phyloP scores from a whole-genome alignment of 2,888 invertebrate genomes.

The Tyria jacobaeae region DNA sequence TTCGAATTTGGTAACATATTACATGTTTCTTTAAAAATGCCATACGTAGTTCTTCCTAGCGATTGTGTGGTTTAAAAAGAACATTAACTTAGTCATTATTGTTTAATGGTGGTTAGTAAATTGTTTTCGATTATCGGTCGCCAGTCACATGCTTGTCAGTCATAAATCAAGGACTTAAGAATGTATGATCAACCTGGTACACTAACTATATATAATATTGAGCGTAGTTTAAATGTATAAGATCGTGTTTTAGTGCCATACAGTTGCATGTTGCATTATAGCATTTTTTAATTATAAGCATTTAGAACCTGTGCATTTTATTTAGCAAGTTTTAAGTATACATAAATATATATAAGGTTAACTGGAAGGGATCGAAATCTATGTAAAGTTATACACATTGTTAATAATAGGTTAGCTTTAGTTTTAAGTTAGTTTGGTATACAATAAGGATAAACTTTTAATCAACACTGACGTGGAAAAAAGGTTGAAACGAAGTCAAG shows the following conservation, averaged over 20 bases:
- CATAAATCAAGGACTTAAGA: not conserved
- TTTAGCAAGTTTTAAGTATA: too few species aligned
- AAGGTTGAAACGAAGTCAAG: too few species aligned
- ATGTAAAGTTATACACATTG: too few species aligned
- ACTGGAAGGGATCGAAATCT: too few species aligned
- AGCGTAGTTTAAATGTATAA: not conserved
- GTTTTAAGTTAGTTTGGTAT: too few species aligned
- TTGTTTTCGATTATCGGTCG: not conserved
- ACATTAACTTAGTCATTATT: slow-evolving; percentile 4
- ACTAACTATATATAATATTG: not conserved
- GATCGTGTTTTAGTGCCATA: not conserved
- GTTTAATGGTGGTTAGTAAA: not conserved
- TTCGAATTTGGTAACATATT: not conserved
- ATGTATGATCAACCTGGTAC: not conserved
- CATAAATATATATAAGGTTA: too few species aligned
- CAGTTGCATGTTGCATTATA: not conserved
- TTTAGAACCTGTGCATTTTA: too few species aligned
- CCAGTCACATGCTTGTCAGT: not conserved
- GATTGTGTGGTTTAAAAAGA: not conserved
- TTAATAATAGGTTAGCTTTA: too few species aligned
- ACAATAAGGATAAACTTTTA: too few species aligned
- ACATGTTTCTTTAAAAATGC: not conserved
- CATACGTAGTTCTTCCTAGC: not conserved
- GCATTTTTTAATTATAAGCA: not conserved
- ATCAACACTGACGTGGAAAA: too few species aligned